Evolutionary conservation across 1,140 invertebrate genomes (phyloP).

Genomic region (Phenacoccus solenopsis): DNA sequence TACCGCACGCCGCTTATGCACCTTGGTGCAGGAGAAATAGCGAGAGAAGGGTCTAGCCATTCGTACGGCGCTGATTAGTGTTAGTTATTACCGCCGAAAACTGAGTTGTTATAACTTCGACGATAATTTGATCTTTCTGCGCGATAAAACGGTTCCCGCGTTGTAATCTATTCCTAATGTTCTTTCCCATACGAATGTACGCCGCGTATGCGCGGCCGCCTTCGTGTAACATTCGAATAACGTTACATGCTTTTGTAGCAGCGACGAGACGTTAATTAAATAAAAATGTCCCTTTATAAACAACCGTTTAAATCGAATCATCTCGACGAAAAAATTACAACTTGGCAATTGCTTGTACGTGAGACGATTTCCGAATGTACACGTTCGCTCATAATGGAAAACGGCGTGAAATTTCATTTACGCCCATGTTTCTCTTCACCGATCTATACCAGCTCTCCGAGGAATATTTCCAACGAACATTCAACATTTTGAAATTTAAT

Average conservation of each 20-base stretch:
- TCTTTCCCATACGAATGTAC: neutral
- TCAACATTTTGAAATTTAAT: too few species aligned
- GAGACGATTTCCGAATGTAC: neutral
- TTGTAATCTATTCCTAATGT: constrained; percentile 3
- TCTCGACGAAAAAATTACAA: neutral
- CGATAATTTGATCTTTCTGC: neutral
- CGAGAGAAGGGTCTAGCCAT: too few species aligned
- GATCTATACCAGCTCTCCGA: too few species aligned
- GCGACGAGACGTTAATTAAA: neutral
- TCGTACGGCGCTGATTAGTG: neutral
- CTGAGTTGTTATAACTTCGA: neutral
- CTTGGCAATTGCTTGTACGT: neutral
- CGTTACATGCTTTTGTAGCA: too few species aligned
- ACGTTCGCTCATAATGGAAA: too few species aligned
- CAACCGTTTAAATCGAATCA: too few species aligned
- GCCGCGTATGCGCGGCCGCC: neutral
- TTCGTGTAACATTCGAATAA: neutral
- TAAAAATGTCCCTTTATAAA: too few species aligned
- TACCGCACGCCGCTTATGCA: neutral
- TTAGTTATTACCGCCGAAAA: neutral
- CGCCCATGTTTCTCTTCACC: too few species aligned
- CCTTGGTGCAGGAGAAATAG: neutral
- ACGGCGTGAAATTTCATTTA: too few species aligned
- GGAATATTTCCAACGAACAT: too few species aligned
- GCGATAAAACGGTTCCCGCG: neutral